phyloP scores from a whole-genome alignment of 2,888 invertebrate species.

The Dasysyrphus albostriatus region DNA sequence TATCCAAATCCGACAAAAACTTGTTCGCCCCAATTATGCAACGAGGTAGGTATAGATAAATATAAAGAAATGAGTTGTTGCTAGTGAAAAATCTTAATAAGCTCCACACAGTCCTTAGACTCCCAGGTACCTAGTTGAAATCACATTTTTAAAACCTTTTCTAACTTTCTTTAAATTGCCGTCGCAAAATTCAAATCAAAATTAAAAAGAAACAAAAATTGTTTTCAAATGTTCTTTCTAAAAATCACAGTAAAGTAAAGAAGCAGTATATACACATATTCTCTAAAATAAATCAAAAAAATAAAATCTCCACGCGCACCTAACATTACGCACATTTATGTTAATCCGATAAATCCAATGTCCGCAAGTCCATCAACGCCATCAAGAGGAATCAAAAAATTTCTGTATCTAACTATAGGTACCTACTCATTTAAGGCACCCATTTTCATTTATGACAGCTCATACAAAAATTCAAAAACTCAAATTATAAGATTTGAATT shows the following conservation, averaged over 20 bases:
- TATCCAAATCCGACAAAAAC: too few species aligned
- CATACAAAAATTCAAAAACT: too few species aligned
- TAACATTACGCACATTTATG: conserved; percentile 78
- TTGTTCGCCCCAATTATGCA: too few species aligned
- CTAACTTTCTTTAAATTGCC: neutral
- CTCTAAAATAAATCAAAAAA: conserved; percentile 2
- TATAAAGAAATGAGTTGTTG: too few species aligned
- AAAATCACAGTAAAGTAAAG: neutral
- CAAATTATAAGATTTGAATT: neutral
- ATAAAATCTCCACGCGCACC: conserved; percentile 70
- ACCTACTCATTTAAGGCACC: too few species aligned
- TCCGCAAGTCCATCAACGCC: conserved; percentile 44
- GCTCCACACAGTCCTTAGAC: too few species aligned
- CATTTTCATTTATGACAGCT: too few species aligned
- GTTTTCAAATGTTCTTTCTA: neutral
- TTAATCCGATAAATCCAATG: conserved; percentile 77
- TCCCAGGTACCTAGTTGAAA: too few species aligned
- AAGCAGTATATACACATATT: neutral
- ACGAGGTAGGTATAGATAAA: too few species aligned
- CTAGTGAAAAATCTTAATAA: too few species aligned
- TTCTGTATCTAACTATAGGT: neutral
- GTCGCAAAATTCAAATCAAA: neutral
- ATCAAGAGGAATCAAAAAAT: conserved; percentile 19
- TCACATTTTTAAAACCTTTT: too few species aligned
- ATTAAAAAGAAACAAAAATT: neutral